Evolutionary conservation across 1,140 invertebrate species (phyloP).

Genomic region (Trichoplusia ni): DNA sequence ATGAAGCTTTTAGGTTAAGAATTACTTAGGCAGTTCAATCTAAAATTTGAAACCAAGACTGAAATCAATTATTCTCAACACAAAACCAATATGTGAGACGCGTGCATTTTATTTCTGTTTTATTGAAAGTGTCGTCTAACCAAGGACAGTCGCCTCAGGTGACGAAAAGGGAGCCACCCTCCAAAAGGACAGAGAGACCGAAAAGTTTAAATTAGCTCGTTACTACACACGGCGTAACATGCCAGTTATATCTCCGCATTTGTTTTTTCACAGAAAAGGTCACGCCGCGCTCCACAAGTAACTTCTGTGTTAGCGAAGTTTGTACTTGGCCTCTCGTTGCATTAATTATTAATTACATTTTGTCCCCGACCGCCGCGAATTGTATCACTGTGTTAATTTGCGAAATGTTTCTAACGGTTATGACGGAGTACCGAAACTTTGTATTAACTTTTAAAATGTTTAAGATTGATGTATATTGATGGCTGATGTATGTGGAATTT

Average conservation of each 20-base stretch:
- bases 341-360: constrained; percentile 72
- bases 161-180: constrained; percentile 62
- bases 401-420: constrained; percentile 30
- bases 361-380: constrained; percentile 43
- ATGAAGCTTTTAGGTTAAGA: background rate
- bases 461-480: constrained; percentile 40
- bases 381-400: constrained; percentile 50
- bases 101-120: constrained; percentile 47
- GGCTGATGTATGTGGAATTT: constrained; percentile 22
- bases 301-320: constrained; percentile 69
- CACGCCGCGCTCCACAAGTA: constrained; percentile 44
- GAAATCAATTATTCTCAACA: constrained; percentile 27
- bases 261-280: constrained; percentile 77
- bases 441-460: constrained; percentile 33
- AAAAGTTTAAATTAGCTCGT: constrained; percentile 81
- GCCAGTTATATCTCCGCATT: constrained; percentile 68
- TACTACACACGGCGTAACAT: constrained; percentile 65
- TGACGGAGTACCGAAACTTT: constrained; percentile 9
- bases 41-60: background rate
- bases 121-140: constrained; percentile 65
- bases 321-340: constrained; percentile 46
- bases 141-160: constrained; percentile 68
- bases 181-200: constrained; percentile 56
- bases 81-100: constrained; percentile 23
- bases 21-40: background rate